These are phyloP conservation scores for Enteromius unitaeniatus DNA, from an alignment of 2,797 vertebrate species.

Conservation along the genomic window DNA sequence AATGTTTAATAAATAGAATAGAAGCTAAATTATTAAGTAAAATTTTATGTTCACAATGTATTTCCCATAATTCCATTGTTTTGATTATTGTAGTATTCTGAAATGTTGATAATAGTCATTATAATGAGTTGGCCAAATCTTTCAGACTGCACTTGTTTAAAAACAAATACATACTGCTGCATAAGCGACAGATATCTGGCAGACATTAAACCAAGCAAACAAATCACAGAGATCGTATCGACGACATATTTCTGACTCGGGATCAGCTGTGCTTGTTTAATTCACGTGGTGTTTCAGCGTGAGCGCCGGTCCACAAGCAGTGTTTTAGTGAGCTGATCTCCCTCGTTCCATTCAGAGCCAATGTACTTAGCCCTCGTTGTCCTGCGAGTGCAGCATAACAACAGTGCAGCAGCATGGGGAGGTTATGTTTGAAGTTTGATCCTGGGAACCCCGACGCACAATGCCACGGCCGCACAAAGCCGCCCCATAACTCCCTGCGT, in stretches of 20 bases:
- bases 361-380: constrained; percentile 67
- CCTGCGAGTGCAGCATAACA: constrained; percentile 70
- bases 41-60: background rate
- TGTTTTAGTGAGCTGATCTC: constrained; percentile 11
- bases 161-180: background rate
- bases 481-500: constrained; percentile 39
- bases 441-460: constrained; percentile 82
- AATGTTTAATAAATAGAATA: background rate
- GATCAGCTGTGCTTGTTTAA: background rate
- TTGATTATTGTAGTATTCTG: background rate
- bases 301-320: constrained; percentile 31
- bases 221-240: background rate
- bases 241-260: background rate
- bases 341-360: constrained; percentile 57
- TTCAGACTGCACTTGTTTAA: background rate
- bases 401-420: constrained; percentile 70
- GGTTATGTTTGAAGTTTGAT: constrained; percentile 78
- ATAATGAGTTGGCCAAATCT: background rate
- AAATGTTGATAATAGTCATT: background rate
- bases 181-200: background rate
- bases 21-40: background rate
- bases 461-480: constrained; percentile 80
- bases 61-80: background rate
- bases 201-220: background rate
- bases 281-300: background rate